Conservation (phyloP, 2,797 vertebrate species). For the Novumbra hubbsi region DNA sequence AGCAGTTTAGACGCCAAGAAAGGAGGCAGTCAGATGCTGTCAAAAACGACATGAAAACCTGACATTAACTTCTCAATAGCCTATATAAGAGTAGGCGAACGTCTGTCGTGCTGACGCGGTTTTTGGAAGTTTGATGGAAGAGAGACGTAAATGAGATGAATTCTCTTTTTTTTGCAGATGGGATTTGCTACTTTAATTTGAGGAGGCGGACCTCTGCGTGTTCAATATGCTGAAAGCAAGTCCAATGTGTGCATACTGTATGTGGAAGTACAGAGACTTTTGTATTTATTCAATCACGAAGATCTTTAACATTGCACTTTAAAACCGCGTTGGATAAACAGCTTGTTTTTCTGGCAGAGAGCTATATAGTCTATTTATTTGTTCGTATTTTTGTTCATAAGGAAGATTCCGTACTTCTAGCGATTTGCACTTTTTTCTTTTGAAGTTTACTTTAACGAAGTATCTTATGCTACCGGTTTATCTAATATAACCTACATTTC, state of each 20-base stretch:
- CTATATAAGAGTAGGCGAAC: constrained; percentile 34
- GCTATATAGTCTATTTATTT: constrained; percentile 15
- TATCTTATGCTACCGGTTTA: neutral
- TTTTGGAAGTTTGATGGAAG: constrained; percentile 32
- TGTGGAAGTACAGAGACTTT: constrained; percentile 71
- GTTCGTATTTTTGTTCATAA: constrained; percentile 25
- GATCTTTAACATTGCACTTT: constrained; percentile 48
- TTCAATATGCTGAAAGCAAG: constrained; percentile 64
- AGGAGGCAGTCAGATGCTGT: constrained; percentile 18
- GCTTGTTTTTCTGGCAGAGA: constrained; percentile 30
- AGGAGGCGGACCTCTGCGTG: constrained; percentile 65
- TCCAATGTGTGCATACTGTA: constrained; percentile 61
- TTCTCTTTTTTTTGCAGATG: constrained; percentile 41
- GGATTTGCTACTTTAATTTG: constrained; percentile 62
- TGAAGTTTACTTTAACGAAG: constrained; percentile 39
- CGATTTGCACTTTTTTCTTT: constrained; percentile 46
- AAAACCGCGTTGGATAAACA: constrained; percentile 25
- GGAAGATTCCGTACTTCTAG: constrained; percentile 49
- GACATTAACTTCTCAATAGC: constrained; percentile 48
- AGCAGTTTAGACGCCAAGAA: constrained; percentile 54
- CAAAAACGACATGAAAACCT: constrained; percentile 45
- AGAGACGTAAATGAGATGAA: constrained; percentile 20
- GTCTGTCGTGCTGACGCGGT: neutral
- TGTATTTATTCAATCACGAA: constrained; percentile 42
- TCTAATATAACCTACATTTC: constrained; percentile 9